Evolutionary conservation across 2,113 vertebrate genomes (phyloP), one percentile per base, ranked within the genome.

Genomic region (Passer montanus): DNA sequence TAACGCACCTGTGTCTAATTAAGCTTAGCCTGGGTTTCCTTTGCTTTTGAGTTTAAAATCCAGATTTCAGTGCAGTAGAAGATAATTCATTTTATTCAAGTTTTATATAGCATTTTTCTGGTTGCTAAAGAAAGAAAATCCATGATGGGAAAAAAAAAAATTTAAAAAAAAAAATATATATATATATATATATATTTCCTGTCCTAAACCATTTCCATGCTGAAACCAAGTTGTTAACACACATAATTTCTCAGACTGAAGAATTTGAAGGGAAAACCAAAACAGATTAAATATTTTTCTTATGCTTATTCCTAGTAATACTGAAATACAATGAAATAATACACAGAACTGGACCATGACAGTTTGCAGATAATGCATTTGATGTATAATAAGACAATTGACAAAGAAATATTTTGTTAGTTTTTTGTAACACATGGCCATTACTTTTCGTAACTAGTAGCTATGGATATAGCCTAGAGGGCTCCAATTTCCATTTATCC

Each of bases 1-100:
- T 72, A 16, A 0, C 0, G 0, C 16, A 23, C 13, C 10, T 47
- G 53, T 59, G 24, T 60, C 22, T 49, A 43, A 15, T 9, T 70
- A 13, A 33, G 17, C 14, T 58, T 35, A 84, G 35, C 11, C 30
- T 33, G 49, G 26, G 31, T 26, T 5, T 63, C 23, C 23, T 55
- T 35, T 67, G 33, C 17, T 70, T 78, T 73, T 41, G 18, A 10
- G 43, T 59, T 84, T 72, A 7, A 75, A 81, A 50, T 41, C 13
- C 6, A 46, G 31, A 67, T 50, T 90, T 56, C 31, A 33, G 33
- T n/a, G 31, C 33, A 79, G 49, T 7, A 22, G 33, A 73, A 88
- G 13, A 37, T 33, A 62, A 79, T 14, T 1, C 7, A 30, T 56
- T 77, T 53, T 64, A 73, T 24, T 68, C 22, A 41, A 41, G 27